Evolutionary conservation across 2,888 invertebrate genomes (phyloP), one percentile per base, ranked within the genome.

Genomic region (Tetrapedia diversipes): DNA sequence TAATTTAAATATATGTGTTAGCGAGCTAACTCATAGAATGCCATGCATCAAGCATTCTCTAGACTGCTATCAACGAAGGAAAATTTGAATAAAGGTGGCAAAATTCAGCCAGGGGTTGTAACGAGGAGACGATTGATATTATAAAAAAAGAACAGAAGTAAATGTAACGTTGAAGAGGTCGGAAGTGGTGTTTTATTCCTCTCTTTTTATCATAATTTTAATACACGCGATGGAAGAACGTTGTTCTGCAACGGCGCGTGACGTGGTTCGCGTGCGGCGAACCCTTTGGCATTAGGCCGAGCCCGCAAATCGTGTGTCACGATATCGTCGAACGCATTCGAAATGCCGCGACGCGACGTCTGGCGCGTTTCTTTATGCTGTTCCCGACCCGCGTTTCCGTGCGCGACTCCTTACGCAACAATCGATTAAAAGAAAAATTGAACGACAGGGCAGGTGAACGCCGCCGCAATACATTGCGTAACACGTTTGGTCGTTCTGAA

Each of bases 341-440:
- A 59, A 65, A 77, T 54, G 60, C 54, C 61, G 24, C 51, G 49
- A 43, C 59, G 22, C 43, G 45, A 39, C 47, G 72, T 72, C 65
- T 74, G 65, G 43, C 80, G n/a, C 39, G 63, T 70, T 72, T 75
- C 75, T 78, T 78, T 37, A 66, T 83, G n/a, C n/a, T 74, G 70
- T 77, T n/a, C 45, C 32, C 49, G 39, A 24, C 16, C 22, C 63
- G n/a, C n/a, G 45, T 27, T 56, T 59, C 41, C 61, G 45, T 43
- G 43, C 49, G 34, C 32, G 32, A 8, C 2, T 8, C 3, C 24
- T 76, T 83, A 45, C 67, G 69, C 64, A 82, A 82, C 51, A 16
- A 68, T 56, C 61, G 29, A 83, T 82, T 77, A 68, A 75, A 67
- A 29, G 47, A 59, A 77, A 69, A 54, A 66, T 70, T 65, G 53